Evolutionary conservation across 1,140 invertebrate genomes (phyloP), one percentile per base, ranked within the genome.

Genomic region (Lutraria rhynchaena): DNA sequence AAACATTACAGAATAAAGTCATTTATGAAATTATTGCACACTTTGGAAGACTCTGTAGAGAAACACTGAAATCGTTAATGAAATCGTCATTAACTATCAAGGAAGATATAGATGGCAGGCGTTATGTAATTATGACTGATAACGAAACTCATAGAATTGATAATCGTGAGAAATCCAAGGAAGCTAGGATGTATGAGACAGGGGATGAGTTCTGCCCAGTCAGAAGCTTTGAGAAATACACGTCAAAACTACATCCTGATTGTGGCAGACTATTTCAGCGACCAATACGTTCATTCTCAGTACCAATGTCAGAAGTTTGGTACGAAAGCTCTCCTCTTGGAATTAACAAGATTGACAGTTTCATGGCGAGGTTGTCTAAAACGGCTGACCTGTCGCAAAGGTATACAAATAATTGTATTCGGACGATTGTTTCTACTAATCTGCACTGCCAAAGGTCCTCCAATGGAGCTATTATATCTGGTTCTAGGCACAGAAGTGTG

Each of bases 1-100:
- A 31, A 22, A 51, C 60, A 19, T 27, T 63, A 7, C 58, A 65
- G 37, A 37, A 63, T 24, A 77, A 67, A 33, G 44, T 77, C 3
- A 2, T 51, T 9, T 46, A 46, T 41, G 60, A 55, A 1, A 77
- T 67, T 27, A 37, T 67, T 19, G 19, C 17, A 37, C 60, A 65
- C 17, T 63, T 77, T 65, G 49, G 24, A 13, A n/a, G 58, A 1
- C n/a, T 41, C 3, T 41, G 11, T 11, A 49, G 61, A 49, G 67
- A 53, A 65, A 51, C 24, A 5, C 29, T 75, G 11, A 31, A 41
- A 7, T 9, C 4, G 13, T 37, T 55, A 13, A 73, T 33, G 24
- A 73, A 41, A 57, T 7, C 55, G 11, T 73, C 55, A 3, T 73
- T 73, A 24, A 13, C 0, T n/a, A 29, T 57, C 9, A 35, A 58